Evolutionary conservation across 2,888 invertebrate genomes (phyloP), one percentile per base, ranked within the genome.

Genomic region (Branchellion lobata): DNA sequence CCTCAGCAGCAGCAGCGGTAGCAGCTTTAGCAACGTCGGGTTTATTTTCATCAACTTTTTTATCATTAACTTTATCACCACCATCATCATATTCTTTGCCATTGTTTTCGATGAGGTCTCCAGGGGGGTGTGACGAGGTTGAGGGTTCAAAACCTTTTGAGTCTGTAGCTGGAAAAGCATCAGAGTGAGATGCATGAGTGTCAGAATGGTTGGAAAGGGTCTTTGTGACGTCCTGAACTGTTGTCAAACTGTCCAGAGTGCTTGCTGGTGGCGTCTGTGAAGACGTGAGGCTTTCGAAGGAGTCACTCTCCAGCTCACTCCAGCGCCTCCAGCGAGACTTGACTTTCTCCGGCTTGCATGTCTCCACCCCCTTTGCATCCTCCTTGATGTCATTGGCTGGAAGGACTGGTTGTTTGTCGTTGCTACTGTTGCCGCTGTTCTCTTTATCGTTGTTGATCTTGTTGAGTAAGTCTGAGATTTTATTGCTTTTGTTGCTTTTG

Each of bases 241-340:
- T n/a, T 14, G 11, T 27, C n/a, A n/a, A 31, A 24, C 68, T 53
- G 14, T 36, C 14, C 8, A 34, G 74, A 11, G 72, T 69, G 11
- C 51, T 53, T 31, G 76, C 71, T 31, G 71, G 75, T 18, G 79
- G 69, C 27, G 65, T 75, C 3, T 14, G 76, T 1, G 33, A 21
- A 14, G 31, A n/a, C 24, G 0, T 18, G 40, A 33, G 21, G 61
- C 11, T 14, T n/a, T 27, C 31, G n/a, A 24, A 24, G 11, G 34
- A 24, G 34, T 77, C 75, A 2, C 78, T 75, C 47, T 83, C 83
- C 72, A 81, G 57, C 78, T 83, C 83, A 47, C 83, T 82, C 81
- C 81, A 82, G 24, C 83, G 80, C 11, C 82, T 71, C 83, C 83
- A 83, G n/a, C 83, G 80, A 1, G 83, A 83, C 57, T 83, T 83